These are phyloP conservation scores for Sitophilus oryzae DNA, from an alignment of 1,140 invertebrate species.

Conservation along the genomic window DNA sequence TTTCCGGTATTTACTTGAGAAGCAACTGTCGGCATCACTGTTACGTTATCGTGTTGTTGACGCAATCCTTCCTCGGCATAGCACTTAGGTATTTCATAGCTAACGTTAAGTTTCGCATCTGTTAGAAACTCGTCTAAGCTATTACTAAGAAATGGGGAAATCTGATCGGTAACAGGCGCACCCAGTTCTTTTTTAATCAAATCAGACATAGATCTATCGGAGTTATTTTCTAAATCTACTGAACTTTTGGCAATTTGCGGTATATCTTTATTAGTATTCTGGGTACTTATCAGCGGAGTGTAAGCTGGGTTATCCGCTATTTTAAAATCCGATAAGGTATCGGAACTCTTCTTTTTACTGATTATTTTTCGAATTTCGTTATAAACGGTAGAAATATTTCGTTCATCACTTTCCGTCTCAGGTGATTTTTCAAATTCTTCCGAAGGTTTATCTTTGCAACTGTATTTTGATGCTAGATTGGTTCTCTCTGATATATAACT, in stretches of 20 bases:
- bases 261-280: no score
- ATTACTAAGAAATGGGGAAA: constrained; percentile 37
- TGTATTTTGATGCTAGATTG: no score
- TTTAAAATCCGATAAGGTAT: no score
- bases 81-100: constrained; percentile 36
- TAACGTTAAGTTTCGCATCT: constrained; percentile 36
- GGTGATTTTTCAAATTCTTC: neutral
- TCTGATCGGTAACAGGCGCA: no score
- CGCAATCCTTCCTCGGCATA: constrained; percentile 34
- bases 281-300: no score
- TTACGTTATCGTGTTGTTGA: constrained; percentile 17
- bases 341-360: constrained; percentile 17
- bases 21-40: constrained; percentile 5
- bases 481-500: constrained; percentile 6
- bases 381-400: constrained; percentile 9
- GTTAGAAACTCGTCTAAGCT: constrained; percentile 35
- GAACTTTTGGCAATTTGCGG: no score
- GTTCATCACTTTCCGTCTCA: constrained; percentile 1
- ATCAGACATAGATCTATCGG: no score
- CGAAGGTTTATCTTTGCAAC: neutral
- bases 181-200: no score
- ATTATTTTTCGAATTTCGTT: constrained; percentile 22
- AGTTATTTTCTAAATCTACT: no score
- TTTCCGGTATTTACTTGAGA: constrained; percentile 14
- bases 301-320: no score